phyloP scores from a whole-genome alignment of 2,888 invertebrate genomes.

The Erynnis tages region DNA sequence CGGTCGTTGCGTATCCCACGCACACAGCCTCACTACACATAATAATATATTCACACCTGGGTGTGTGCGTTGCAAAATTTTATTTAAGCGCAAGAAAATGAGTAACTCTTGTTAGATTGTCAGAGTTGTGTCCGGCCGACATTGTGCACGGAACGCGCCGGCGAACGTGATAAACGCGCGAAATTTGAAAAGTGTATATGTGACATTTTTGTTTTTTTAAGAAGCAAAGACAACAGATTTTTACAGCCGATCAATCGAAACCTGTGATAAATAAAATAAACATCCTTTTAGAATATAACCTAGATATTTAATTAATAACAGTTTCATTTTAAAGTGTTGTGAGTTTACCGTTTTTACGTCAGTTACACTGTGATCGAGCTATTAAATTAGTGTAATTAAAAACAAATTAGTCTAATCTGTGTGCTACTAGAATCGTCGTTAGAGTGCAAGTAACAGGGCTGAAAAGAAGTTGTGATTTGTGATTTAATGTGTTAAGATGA shows the following conservation, averaged over 20 bases:
- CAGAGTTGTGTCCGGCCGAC: conserved; percentile 27
- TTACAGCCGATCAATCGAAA: conserved; percentile 11
- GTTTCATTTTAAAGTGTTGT: no score
- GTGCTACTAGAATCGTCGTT: conserved; percentile 20
- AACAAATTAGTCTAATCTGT: conserved; percentile 27
- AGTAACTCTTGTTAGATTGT: conserved; percentile 21
- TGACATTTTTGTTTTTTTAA: conserved; percentile 33
- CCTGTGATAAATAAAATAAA: conserved; percentile 21
- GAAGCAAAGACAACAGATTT: conserved; percentile 29
- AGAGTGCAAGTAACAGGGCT: conserved; percentile 2
- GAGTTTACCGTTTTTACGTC: no score
- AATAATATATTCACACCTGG: no score
- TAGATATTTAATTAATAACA: no score
- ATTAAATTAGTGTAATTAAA: conserved; percentile 31
- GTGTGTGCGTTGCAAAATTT: conserved; percentile 30
- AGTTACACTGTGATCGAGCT: not conserved
- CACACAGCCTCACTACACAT: conserved; percentile 4
- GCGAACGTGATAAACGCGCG: conserved; percentile 24
- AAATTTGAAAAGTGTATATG: conserved; percentile 31
- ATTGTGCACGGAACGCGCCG: conserved; percentile 16
- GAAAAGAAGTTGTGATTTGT: conserved; percentile 29
- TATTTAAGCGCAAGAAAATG: conserved; percentile 27
- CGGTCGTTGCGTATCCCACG: conserved; percentile 22
- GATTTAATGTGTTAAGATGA: conserved; percentile 64
- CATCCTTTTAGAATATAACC: not conserved